Conservation (phyloP, 2,797 vertebrate species). For the Rhinophrynus dorsalis region DNA sequence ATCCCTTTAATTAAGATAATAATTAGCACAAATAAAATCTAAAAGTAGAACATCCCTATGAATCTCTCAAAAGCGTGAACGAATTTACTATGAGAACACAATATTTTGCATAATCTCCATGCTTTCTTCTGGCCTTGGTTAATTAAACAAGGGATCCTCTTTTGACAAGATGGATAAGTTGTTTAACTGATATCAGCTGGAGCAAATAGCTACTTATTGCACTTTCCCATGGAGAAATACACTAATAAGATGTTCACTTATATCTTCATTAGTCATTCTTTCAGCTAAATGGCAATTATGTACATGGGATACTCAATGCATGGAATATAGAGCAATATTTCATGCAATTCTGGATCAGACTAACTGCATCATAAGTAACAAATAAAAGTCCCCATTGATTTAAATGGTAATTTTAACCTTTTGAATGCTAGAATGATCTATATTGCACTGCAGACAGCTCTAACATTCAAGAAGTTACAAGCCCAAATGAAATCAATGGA, state of each 20-base stretch:
- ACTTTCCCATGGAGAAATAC: constrained; percentile 68
- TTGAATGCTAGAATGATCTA: too few species aligned
- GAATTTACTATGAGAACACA: too few species aligned
- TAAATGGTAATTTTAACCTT: too few species aligned
- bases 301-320: background rate
- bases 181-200: constrained; percentile 58
- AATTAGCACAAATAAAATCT: too few species aligned
- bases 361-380: too few species aligned
- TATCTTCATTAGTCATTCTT: constrained; percentile 70
- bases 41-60: background rate
- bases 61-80: too few species aligned
- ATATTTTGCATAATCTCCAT: constrained; percentile 25
- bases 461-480: too few species aligned
- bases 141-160: constrained; percentile 64
- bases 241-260: constrained; percentile 78
- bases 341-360: too few species aligned
- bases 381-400: too few species aligned
- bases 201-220: constrained; percentile 68
- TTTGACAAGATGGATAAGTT: constrained; percentile 76
- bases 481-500: too few species aligned
- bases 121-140: constrained; percentile 62
- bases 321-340: too few species aligned
- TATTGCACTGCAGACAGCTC: background rate
- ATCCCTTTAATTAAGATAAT: too few species aligned
- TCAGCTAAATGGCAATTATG: constrained; percentile 57